phyloP scores from a whole-genome alignment of 1,140 invertebrate genomes.

The Pachypsylla venusta region DNA sequence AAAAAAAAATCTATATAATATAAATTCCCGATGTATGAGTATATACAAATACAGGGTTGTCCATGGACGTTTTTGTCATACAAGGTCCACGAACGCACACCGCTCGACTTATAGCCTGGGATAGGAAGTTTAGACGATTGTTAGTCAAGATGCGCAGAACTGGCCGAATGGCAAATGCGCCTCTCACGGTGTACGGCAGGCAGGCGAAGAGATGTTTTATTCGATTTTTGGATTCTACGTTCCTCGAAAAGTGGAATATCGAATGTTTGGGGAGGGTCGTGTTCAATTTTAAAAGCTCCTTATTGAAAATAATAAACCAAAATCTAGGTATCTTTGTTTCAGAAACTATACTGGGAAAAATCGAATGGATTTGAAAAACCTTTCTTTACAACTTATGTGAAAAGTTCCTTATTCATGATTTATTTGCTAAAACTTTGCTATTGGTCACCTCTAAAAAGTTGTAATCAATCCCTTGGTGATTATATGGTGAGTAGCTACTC shows the following conservation, averaged over 20 bases:
- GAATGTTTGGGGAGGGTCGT: not conserved
- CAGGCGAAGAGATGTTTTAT: too few species aligned
- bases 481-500: slow-evolving; percentile 1
- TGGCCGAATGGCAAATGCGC: not conserved
- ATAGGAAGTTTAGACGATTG: too few species aligned
- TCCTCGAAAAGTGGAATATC: not conserved
- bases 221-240: not conserved
- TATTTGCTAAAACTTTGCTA: slow-evolving; percentile 5
- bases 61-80: too few species aligned
- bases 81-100: too few species aligned
- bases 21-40: too few species aligned
- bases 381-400: not conserved
- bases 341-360: not conserved
- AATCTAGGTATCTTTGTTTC: not conserved
- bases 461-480: not conserved
- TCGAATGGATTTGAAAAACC: slow-evolving; percentile 6
- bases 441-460: slow-evolving; percentile 4
- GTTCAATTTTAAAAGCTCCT: not conserved
- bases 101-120: too few species aligned
- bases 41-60: too few species aligned
- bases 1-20: too few species aligned
- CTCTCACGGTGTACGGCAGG: too few species aligned
- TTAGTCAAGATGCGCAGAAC: too few species aligned
- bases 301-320: not conserved
- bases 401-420: not conserved